Conservation (phyloP, 2,113 vertebrate genomes). For the Sapayoa aenigma region DNA sequence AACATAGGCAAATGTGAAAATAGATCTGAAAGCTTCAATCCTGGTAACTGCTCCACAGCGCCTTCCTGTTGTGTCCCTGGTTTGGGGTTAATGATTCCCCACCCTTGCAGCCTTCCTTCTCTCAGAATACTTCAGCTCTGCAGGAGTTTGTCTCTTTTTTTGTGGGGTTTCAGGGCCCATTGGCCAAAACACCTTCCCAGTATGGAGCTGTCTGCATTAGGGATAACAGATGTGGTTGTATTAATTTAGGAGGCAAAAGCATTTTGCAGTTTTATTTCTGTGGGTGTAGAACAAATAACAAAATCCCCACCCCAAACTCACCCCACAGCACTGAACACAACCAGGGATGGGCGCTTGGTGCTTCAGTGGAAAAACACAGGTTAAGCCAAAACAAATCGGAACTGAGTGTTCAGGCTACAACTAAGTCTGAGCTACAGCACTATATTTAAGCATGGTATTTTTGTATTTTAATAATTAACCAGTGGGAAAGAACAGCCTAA, state of each 20-base stretch:
- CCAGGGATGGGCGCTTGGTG: background rate
- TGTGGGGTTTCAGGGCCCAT: background rate
- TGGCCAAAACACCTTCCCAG: background rate
- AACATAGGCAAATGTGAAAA: background rate
- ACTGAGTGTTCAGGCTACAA: constrained; percentile 11
- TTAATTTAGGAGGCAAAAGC: background rate
- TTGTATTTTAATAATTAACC: constrained; percentile 62
- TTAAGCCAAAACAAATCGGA: constrained; percentile 38
- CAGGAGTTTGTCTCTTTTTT: background rate
- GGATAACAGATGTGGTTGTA: background rate
- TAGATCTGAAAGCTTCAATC: background rate
- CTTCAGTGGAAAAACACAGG: constrained; percentile 25
- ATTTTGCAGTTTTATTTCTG: background rate
- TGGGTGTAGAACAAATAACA: background rate
- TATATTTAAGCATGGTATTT: constrained; percentile 65
- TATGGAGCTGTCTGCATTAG: background rate
- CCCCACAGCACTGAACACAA: background rate
- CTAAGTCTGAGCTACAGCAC: background rate
- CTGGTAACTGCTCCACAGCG: background rate
- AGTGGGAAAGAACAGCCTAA: constrained; percentile 31
- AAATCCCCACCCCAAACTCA: background rate
- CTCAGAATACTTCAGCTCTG: background rate
- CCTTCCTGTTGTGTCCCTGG: background rate
- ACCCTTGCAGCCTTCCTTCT: background rate
- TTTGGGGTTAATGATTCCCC: background rate